These are phyloP conservation scores for Melieria crassipennis DNA, from an alignment of 2,888 invertebrate genomes.

Conservation along the genomic window DNA sequence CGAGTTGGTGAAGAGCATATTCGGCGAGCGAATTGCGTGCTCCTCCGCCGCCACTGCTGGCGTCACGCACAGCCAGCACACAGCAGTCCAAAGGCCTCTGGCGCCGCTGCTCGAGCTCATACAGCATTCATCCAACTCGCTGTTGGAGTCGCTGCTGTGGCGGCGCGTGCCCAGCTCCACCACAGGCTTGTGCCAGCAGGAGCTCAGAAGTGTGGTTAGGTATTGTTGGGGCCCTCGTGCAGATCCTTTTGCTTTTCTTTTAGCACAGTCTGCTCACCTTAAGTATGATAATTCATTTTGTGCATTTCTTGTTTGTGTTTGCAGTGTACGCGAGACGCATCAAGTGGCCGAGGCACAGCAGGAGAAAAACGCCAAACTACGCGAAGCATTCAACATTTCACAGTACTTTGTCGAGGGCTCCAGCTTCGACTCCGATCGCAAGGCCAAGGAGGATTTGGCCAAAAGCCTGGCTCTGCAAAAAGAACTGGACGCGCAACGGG, in stretches of 20 bases:
- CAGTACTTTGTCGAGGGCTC: conserved; percentile 94
- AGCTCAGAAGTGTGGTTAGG: conserved; percentile 55
- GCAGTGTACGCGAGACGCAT: conserved; percentile 93
- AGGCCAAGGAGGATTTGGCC: conserved; percentile 67
- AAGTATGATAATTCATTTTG: conserved; percentile 9
- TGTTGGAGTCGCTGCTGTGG: conserved; percentile 27
- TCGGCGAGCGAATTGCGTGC: background rate
- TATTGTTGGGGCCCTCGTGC: conserved; percentile 31
- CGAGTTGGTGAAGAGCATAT: conserved; percentile 28
- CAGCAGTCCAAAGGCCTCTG: background rate
- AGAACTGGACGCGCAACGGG: conserved; percentile 66
- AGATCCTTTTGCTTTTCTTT: background rate
- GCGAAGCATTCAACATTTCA: conserved; percentile 94
- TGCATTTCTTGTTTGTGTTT: conserved; percentile 32
- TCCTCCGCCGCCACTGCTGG: background rate
- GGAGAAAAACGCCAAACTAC: conserved; percentile 91
- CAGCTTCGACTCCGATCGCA: conserved; percentile 85
- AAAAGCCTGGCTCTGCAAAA: conserved; percentile 66
- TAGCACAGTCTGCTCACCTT: background rate
- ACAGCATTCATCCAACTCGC: conserved; percentile 7
- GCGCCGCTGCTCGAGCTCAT: no score
- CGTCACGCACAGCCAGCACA: background rate
- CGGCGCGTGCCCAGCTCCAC: conserved; percentile 15
- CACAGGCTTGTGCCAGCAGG: conserved; percentile 46
- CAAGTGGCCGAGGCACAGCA: conserved; percentile 96